These are phyloP conservation scores for Pseudomyrmex pallidus DNA, from an alignment of 1,140 invertebrate species.

Conservation along the genomic window DNA sequence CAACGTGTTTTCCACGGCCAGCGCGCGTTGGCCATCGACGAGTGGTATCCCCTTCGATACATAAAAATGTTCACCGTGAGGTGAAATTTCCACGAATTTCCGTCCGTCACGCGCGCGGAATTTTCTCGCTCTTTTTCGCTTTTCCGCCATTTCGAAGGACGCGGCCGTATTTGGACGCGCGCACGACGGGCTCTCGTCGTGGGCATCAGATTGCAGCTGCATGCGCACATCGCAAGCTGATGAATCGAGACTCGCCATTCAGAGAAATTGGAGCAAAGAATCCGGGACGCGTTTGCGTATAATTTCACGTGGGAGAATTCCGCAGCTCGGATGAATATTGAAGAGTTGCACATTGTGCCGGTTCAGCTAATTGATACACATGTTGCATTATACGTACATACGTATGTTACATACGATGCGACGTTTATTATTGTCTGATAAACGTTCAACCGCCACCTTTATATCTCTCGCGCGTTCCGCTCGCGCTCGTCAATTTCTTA, in stretches of 20 bases:
- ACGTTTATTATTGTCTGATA: background rate
- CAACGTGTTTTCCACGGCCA: conserved; percentile 47
- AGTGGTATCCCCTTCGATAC: background rate
- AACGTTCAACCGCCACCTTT: conserved; percentile 5
- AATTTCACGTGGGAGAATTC: background rate
- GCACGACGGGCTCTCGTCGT: background rate
- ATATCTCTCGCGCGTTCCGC: background rate
- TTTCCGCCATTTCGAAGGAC: conserved; percentile 33
- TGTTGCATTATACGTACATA: no score
- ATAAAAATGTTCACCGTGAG: conserved; percentile 12
- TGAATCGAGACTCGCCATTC: conserved; percentile 15
- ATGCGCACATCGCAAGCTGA: background rate
- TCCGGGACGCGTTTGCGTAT: background rate
- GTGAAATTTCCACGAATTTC: conserved; percentile 34
- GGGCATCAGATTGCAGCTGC: background rate
- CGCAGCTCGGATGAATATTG: background rate
- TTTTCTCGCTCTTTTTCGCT: conserved; percentile 24
- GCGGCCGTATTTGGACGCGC: conserved; percentile 28
- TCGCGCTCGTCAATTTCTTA: background rate
- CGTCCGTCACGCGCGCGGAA: conserved; percentile 8
- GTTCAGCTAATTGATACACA: no score
- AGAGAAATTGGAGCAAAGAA: background rate
- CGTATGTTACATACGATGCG: no score
- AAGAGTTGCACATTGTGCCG: no score
- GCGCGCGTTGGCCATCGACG: conserved; percentile 35